phyloP scores from a whole-genome alignment of 2,113 vertebrate genomes.

The Microcebus lehilahytsara region DNA sequence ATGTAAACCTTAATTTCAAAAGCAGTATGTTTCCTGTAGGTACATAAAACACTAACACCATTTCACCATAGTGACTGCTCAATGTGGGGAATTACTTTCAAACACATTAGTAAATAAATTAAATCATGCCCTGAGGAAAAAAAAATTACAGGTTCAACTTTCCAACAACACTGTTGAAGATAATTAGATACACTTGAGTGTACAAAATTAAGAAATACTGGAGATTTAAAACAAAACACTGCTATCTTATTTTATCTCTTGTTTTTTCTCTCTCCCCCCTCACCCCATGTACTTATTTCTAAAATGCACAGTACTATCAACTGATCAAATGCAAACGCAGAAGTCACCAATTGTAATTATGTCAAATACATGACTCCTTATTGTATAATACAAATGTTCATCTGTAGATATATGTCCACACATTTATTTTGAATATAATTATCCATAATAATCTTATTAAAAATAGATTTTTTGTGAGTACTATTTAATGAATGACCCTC shows the following conservation, averaged over 20 bases:
- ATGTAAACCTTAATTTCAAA: slow-evolving; percentile 39
- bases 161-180: neutral
- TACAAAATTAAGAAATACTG: neutral
- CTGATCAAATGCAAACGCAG: neutral
- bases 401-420: neutral
- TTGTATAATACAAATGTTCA: neutral
- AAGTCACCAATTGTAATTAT: neutral
- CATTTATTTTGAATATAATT: neutral
- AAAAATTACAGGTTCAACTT: neutral
- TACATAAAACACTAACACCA: neutral
- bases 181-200: neutral
- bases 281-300: neutral
- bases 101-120: slow-evolving; percentile 42
- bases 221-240: neutral
- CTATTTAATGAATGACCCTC: fast-evolving
- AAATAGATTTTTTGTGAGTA: neutral
- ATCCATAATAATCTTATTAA: neutral
- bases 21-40: neutral
- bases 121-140: neutral
- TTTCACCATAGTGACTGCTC: neutral
- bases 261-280: neutral
- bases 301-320: neutral
- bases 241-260: neutral
- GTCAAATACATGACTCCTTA: neutral
- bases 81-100: slow-evolving; percentile 27